Evolutionary conservation across 2,888 invertebrate species (phyloP), one percentile per base, ranked within the genome.

Genomic region (Lysandra bellargus): DNA sequence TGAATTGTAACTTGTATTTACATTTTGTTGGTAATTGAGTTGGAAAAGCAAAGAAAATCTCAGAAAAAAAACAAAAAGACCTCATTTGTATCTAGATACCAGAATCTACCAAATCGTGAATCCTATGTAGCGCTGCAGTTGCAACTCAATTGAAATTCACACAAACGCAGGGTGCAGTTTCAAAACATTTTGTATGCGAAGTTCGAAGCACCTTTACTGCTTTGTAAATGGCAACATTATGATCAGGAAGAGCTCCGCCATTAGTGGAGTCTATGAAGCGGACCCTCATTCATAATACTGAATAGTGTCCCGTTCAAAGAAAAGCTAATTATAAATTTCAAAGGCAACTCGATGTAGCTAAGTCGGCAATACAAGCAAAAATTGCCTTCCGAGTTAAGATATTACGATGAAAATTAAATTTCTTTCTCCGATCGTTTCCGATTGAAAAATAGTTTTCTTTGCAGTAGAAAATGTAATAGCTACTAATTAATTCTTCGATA

Each of bases 231-330:
- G 37, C 69, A 69, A 44, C 40, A 74, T 44, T 44, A 74, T 73
- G 73, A 73, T 74, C 40, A 44, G 40, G 74, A 74, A 75, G 49
- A 49, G 75, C 75, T 49, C 6, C 75, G 49, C 75, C 75, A 75
- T 75, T 75, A 75, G 75, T 75, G 23, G 6, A 75, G 75, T 75
- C 23, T 53, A 75, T 75, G 75, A 75, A 75, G 75, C 75, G 74
- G 74, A 74, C 49, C 17, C 49, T 75, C 75, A 75, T 49, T 75
- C 75, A 75, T 75, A 75, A 75, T 75, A 49, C 75, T 75, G 75
- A 75, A 75, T 75, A 49, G 44, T 75, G 75, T 75, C 75, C 53
- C 75, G 75, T 75, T 75, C 49, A 75, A 75, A 75, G 75, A 75
- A 75, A 75, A 75, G 75, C 53, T 75, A 75, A 75, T 75, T 75